Percentiles rank a stretch among this genome's conserved stretches.
Conservation (phyloP, 2,888 invertebrate genomes). For the Anagyrus pseudococci region DNA sequence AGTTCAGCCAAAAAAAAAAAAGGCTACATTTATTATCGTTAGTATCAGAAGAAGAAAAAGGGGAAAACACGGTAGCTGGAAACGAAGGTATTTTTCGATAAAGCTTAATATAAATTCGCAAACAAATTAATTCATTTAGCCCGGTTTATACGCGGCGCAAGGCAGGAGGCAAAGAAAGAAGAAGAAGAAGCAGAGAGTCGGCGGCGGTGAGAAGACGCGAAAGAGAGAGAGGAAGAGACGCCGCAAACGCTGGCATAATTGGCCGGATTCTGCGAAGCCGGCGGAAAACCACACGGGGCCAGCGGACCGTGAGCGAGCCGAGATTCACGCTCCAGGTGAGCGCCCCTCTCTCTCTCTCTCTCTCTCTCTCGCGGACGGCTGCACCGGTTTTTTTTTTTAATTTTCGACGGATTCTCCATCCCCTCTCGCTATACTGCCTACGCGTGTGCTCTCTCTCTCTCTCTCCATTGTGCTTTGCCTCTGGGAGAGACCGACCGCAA, state of each 20-base stretch:
- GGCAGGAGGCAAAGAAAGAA: not conserved
- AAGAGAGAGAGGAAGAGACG: conserved; percentile 17
- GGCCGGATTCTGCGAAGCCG: conserved; percentile 51
- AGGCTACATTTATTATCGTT: no score
- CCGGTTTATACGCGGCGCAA: not conserved
- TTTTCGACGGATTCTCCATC: no score
- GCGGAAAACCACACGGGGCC: conserved; percentile 40
- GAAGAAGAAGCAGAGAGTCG: conserved; percentile 35
- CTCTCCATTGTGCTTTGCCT: no score
- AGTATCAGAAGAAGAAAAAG: no score
- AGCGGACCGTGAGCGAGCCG: conserved; percentile 49
- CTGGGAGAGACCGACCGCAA: no score
- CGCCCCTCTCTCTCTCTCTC: not conserved
- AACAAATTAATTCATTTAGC: not conserved
- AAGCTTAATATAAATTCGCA: no score
- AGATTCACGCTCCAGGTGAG: conserved; percentile 51
- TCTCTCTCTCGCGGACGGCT: conserved; percentile 42
- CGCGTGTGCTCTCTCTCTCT: no score
- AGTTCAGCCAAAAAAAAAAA: no score
- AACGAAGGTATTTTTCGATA: no score
- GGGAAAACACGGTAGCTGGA: no score
- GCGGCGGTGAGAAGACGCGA: not conserved
- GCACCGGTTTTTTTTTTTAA: no score
- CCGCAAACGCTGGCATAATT: conserved; percentile 55
- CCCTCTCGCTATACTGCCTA: no score